Conservation (phyloP, 2,888 invertebrate genomes). For the Lasioglossum vierecki region DNA sequence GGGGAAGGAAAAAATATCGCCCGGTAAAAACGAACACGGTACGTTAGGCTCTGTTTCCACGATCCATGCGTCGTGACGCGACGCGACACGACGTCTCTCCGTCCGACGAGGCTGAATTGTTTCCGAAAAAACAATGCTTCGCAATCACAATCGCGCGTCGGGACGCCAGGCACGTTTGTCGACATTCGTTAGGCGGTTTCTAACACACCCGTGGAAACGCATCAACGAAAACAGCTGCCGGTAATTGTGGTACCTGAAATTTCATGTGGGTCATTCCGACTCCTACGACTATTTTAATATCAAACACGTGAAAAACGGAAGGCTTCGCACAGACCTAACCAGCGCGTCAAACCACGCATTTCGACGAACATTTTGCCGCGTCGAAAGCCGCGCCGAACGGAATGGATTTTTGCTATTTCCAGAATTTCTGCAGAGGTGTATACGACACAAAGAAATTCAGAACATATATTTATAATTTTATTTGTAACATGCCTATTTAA, state of each 20-base stretch:
- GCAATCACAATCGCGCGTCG: conserved; percentile 59
- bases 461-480: too few relatives aligned
- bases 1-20: conserved; percentile 26
- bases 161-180: conserved; percentile 33
- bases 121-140: conserved; percentile 58
- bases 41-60: conserved; percentile 49
- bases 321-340: too few relatives aligned
- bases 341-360: too few relatives aligned
- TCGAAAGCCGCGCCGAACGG: too few relatives aligned
- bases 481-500: too few relatives aligned
- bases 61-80: conserved; percentile 47
- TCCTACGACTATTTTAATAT: neutral
- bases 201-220: conserved; percentile 42
- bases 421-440: too few relatives aligned
- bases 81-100: conserved; percentile 37
- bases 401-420: too few relatives aligned
- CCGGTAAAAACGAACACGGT: conserved; percentile 45
- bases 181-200: conserved; percentile 55
- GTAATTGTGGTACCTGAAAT: neutral
- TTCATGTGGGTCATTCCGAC: neutral
- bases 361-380: too few relatives aligned
- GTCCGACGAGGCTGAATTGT: conserved; percentile 50
- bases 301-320: neutral
- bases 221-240: conserved; percentile 16
- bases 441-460: too few relatives aligned